phyloP scores from a whole-genome alignment of 1,140 invertebrate genomes.

The Drosophila kikkawai region DNA sequence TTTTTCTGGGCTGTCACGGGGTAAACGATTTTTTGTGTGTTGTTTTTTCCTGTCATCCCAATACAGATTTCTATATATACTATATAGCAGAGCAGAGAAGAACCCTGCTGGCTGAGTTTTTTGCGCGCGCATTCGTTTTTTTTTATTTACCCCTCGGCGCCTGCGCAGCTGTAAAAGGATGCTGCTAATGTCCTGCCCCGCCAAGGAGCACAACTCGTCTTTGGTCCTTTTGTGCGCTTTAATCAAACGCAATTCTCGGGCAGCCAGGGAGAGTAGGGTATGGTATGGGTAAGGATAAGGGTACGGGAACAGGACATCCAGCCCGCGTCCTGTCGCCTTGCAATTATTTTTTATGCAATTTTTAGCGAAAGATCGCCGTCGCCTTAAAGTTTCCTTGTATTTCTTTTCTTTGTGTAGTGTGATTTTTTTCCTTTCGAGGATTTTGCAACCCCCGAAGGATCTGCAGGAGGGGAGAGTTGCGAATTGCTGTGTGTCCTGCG shows the following conservation, averaged over 20 bases:
- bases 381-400: slow-evolving; percentile 50
- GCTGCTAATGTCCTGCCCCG: slow-evolving; percentile 76
- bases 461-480: slow-evolving; percentile 8
- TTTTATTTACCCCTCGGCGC: slow-evolving; percentile 60
- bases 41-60: slow-evolving; percentile 29
- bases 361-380: slow-evolving; percentile 63
- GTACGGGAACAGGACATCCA: slow-evolving; percentile 30
- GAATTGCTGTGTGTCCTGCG: slow-evolving; percentile 29
- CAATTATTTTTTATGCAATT: slow-evolving; percentile 83
- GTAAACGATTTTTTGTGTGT: slow-evolving; percentile 44
- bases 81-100: background rate
- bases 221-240: slow-evolving; percentile 64
- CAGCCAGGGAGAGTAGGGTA: background rate
- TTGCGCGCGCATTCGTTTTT: slow-evolving; percentile 69
- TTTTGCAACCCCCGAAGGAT: slow-evolving; percentile 47
- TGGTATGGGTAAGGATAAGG: background rate
- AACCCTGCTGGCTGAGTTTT: slow-evolving; percentile 46
- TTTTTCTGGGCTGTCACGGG: slow-evolving; percentile 23
- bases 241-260: slow-evolving; percentile 70
- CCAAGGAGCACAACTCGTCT: slow-evolving; percentile 24
- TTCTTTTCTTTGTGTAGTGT: slow-evolving; percentile 24
- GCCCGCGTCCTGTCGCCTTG: slow-evolving; percentile 61
- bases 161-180: slow-evolving; percentile 80
- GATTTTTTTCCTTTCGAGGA: slow-evolving; percentile 24
- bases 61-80: background rate